Conservation (phyloP, 2,797 vertebrate species). For the Merluccius polli region DNA sequence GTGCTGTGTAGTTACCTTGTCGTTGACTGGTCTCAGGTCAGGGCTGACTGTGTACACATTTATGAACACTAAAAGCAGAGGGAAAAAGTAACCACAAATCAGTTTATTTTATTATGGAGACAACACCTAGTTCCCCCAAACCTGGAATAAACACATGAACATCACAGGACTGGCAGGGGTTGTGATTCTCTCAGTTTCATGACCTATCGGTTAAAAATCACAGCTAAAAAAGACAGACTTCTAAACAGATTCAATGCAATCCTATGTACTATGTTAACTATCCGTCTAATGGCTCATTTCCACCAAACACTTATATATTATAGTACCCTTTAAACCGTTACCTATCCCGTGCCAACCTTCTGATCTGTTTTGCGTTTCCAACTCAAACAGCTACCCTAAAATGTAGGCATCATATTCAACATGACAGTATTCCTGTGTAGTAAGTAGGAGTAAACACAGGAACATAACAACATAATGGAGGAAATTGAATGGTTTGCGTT, state of each 20-base stretch:
- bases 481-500: too few relatives aligned
- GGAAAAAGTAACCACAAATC: not conserved
- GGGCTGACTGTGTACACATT: slow-evolving; percentile 85
- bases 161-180: not conserved
- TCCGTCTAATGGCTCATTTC: too few relatives aligned
- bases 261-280: not conserved
- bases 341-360: too few relatives aligned
- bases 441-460: too few relatives aligned
- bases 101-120: not conserved
- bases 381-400: too few relatives aligned
- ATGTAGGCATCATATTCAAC: too few relatives aligned
- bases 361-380: too few relatives aligned
- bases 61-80: slow-evolving; percentile 75
- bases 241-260: not conserved
- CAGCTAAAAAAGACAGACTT: not conserved
- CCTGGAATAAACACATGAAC: not conserved
- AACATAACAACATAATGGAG: too few relatives aligned
- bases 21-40: slow-evolving; percentile 80
- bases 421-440: too few relatives aligned
- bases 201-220: not conserved
- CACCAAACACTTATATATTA: too few relatives aligned
- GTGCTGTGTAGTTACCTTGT: slow-evolving; percentile 75
- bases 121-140: not conserved
- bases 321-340: too few relatives aligned
- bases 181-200: not conserved